These are phyloP conservation scores for Catostylus mosaicus DNA, from an alignment of 30 jellyfish, hydroid and myxozoan genomes.

Conservation along the genomic window DNA sequence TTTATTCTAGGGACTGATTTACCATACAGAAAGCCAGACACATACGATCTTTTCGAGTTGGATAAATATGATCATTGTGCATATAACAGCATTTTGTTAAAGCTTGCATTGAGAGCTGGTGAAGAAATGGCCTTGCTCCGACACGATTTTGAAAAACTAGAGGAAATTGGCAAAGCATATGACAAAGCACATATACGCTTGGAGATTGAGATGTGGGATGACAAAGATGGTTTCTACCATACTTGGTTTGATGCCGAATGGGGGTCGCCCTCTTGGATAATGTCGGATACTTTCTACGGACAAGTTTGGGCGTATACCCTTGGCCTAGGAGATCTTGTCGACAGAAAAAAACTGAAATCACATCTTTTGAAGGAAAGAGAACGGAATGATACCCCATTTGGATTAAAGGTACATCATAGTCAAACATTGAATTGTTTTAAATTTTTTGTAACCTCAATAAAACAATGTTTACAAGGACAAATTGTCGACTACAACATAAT, in stretches of 20 bases:
- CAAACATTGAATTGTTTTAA: too few relatives aligned
- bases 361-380: conserved; percentile 86
- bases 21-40: conserved; percentile 99
- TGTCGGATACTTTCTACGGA: conserved; percentile 96
- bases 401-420: conserved; percentile 89
- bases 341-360: conserved; percentile 74
- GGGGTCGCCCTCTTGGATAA: conserved; percentile 98
- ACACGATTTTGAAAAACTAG: conserved; percentile 52
- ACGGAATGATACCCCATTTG: conserved; percentile 96
- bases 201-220: conserved; percentile 99
- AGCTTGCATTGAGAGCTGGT: conserved; percentile 91
- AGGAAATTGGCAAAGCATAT: conserved; percentile 63
- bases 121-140: conserved; percentile 80
- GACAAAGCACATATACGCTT: conserved; percentile 84
- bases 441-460: too few relatives aligned
- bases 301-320: conserved; percentile 97
- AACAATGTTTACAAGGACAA: too few relatives aligned
- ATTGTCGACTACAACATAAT: too few relatives aligned
- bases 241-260: conserved; percentile 99
- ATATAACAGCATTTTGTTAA: conserved; percentile 78
- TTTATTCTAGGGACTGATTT: conserved; percentile 84
- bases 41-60: conserved; percentile 94
- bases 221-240: conserved; percentile 86
- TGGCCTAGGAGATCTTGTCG: conserved; percentile 95
- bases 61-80: conserved; percentile 98